Evolutionary conservation across 2,888 invertebrate species (phyloP).

Genomic region (Latrodectus hesperus): DNA sequence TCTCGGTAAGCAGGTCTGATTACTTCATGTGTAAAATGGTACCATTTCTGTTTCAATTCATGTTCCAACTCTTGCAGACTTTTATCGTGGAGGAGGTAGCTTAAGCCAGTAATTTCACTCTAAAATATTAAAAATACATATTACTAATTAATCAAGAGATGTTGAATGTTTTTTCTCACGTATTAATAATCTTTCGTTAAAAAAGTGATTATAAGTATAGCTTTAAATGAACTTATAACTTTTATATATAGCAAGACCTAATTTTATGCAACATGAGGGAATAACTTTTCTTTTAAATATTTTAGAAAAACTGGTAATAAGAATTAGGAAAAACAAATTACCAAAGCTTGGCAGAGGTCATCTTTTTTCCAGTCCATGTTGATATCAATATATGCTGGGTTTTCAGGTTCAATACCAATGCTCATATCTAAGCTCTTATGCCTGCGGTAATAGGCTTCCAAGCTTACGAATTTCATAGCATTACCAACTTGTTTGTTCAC

Average conservation of each 20-base stretch:
- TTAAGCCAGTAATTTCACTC: constrained; percentile 18
- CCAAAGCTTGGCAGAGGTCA: constrained; percentile 18
- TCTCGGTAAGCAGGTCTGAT: not conserved
- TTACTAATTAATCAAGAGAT: too few species aligned
- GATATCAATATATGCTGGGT: constrained; percentile 14
- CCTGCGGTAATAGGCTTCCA: not conserved
- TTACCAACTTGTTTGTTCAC: constrained; percentile 23
- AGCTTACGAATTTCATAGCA: constrained; percentile 9
- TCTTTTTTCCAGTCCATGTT: constrained; percentile 32
- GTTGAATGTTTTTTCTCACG: too few species aligned
- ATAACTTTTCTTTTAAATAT: not conserved
- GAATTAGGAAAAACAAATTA: constrained; percentile 1
- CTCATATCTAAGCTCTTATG: constrained; percentile 27
- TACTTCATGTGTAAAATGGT: constrained; percentile 1
- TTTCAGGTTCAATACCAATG: constrained; percentile 30
- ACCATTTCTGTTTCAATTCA: not conserved
- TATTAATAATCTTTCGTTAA: too few species aligned
- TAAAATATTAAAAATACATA: not conserved
- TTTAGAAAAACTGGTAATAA: not conserved
- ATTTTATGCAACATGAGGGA: not conserved
- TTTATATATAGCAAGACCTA: not conserved
- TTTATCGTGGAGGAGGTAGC: not conserved
- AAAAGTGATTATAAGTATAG: too few species aligned
- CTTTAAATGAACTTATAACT: not conserved
- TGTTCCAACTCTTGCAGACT: constrained; percentile 4